Conservation (phyloP, 2,797 vertebrate species). For the Phoxinus dragarum region DNA sequence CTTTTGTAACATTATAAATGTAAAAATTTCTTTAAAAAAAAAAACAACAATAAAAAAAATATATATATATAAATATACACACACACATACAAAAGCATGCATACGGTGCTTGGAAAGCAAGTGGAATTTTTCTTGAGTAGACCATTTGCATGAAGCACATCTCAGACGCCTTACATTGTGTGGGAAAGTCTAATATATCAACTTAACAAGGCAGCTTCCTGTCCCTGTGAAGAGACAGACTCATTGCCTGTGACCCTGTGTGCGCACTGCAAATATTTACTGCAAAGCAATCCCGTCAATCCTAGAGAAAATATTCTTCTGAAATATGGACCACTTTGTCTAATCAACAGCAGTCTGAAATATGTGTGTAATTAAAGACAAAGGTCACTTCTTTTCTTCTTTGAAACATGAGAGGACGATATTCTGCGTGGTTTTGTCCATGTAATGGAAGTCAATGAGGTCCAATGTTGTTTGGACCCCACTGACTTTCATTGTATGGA, state of each 20-base stretch:
- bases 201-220: constrained; percentile 68
- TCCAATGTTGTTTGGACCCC: background rate
- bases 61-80: too few species aligned
- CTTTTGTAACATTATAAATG: too few species aligned
- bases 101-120: background rate
- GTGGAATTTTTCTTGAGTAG: constrained; percentile 4
- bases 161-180: constrained; percentile 36
- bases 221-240: constrained; percentile 45
- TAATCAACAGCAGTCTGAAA: constrained; percentile 15
- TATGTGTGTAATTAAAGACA: background rate
- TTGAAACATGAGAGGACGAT: background rate
- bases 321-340: background rate
- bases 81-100: too few species aligned
- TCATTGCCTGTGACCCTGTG: constrained; percentile 30
- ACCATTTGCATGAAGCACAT: background rate
- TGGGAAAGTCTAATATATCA: constrained; percentile 71
- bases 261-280: constrained; percentile 48
- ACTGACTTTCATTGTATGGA: background rate
- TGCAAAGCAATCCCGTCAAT: constrained; percentile 8
- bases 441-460: too few species aligned
- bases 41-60: too few species aligned
- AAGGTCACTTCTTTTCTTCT: background rate
- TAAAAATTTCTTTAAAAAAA: too few species aligned
- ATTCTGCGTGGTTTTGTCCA: background rate
- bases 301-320: constrained; percentile 41